phyloP scores from a whole-genome alignment of 2,113 vertebrate species.

The Daphoenositta chrysoptera region DNA sequence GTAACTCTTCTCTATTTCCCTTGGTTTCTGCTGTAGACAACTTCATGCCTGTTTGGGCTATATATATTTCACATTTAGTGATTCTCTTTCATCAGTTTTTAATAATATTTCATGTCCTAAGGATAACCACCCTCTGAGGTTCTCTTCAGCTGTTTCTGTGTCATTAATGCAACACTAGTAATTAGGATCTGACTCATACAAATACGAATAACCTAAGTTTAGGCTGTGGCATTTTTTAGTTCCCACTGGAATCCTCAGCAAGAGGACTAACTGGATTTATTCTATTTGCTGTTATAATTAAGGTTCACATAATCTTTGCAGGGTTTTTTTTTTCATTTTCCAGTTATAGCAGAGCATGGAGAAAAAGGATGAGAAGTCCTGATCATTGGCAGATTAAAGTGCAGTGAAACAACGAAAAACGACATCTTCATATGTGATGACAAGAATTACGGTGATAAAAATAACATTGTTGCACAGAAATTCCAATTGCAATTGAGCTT shows the following conservation, averaged over 20 bases:
- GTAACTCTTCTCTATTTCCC: not conserved
- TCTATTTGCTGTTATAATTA: constrained; percentile 33
- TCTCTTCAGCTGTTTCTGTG: not conserved
- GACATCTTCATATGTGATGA: not conserved
- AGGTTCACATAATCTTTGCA: not conserved
- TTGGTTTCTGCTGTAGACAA: not conserved
- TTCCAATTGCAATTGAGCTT: not conserved
- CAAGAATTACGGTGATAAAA: not conserved
- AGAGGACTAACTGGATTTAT: constrained; percentile 1
- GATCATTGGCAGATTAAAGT: not conserved
- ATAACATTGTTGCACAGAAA: not conserved
- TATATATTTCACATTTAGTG: not conserved
- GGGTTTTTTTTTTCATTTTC: not conserved
- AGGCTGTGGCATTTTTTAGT: not conserved
- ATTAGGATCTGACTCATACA: constrained; percentile 29
- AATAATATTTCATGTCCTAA: constrained; percentile 36
- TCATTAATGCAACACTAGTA: not conserved
- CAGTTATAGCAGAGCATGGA: accelerated
- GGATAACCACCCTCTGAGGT: not conserved
- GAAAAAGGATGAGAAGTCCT: not conserved
- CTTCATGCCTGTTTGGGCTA: not conserved
- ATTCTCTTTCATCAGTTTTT: constrained; percentile 29
- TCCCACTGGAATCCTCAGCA: not conserved
- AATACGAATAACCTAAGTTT: not conserved
- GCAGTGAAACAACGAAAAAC: not conserved